phyloP scores from a whole-genome alignment of 2,888 invertebrate species.

The Crocallis elinguaria region DNA sequence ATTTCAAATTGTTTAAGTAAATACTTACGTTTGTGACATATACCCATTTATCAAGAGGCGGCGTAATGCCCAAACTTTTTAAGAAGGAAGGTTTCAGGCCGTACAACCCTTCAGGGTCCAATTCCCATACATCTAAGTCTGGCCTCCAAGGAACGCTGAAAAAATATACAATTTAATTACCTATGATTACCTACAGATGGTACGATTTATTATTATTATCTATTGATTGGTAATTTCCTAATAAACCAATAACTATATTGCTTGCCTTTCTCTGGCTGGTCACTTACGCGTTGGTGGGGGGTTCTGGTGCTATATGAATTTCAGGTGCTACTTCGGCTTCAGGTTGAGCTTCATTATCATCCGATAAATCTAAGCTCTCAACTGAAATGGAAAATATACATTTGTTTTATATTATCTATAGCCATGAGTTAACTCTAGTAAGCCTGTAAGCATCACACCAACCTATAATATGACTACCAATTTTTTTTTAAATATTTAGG shows the following conservation, averaged over 20 bases:
- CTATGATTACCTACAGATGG: not conserved
- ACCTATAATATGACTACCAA: no score
- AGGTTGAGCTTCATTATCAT: not conserved
- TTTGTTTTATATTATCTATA: no score
- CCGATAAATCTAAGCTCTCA: not conserved
- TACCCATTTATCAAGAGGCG: slow-evolving; percentile 68
- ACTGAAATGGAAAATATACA: not conserved
- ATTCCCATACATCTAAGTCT: slow-evolving; percentile 48
- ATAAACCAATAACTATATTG: no score
- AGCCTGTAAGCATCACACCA: no score
- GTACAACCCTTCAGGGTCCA: slow-evolving; percentile 52
- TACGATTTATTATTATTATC: not conserved
- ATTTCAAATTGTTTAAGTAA: not conserved
- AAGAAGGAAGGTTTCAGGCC: slow-evolving; percentile 59
- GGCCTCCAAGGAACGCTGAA: slow-evolving; percentile 40
- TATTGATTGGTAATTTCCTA: no score
- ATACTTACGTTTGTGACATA: slow-evolving; percentile 64
- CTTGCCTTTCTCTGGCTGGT: no score
- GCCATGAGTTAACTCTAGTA: no score
- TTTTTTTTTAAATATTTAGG: no score
- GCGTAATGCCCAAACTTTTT: slow-evolving; percentile 51
- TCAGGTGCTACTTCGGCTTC: not conserved
- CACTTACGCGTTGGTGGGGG: not conserved
- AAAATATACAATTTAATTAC: not conserved
- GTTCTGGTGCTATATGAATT: not conserved